Conservation (phyloP, 2,888 invertebrate species). For the Acleris cristana region DNA sequence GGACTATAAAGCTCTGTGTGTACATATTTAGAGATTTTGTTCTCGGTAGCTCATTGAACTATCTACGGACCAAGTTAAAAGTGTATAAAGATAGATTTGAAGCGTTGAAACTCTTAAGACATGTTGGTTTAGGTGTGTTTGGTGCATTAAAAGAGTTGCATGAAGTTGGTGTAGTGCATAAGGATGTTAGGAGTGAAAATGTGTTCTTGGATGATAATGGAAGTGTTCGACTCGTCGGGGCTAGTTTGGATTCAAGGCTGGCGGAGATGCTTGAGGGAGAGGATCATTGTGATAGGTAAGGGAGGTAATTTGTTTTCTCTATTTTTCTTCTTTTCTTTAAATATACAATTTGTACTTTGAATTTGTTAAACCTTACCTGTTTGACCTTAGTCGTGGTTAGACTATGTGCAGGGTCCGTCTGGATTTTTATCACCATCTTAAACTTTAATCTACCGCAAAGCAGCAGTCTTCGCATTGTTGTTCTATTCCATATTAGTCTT, state of each 20-base stretch:
- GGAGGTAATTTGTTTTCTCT: slow-evolving; percentile 17
- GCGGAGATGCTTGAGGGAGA: slow-evolving; percentile 82
- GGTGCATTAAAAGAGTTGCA: slow-evolving; percentile 91
- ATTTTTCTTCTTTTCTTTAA: slow-evolving; percentile 1
- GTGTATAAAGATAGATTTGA: slow-evolving; percentile 63
- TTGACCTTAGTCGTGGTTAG: too few species aligned
- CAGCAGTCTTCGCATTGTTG: too few species aligned
- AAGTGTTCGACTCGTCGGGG: slow-evolving; percentile 85
- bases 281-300: slow-evolving; percentile 56
- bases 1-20: slow-evolving; percentile 71
- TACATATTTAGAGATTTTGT: slow-evolving; percentile 90
- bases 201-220: slow-evolving; percentile 89
- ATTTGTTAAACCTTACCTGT: too few species aligned
- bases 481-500: too few species aligned
- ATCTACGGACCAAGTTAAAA: slow-evolving; percentile 52
- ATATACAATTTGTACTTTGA: not conserved
- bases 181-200: slow-evolving; percentile 89
- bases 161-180: slow-evolving; percentile 91
- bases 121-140: slow-evolving; percentile 88
- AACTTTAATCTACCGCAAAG: too few species aligned
- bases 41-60: slow-evolving; percentile 71
- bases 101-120: slow-evolving; percentile 78
- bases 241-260: slow-evolving; percentile 87
- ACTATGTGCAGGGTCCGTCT: too few species aligned
- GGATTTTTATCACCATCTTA: too few species aligned